phyloP scores from a whole-genome alignment of 2,797 vertebrate genomes.

The Epinephelus awoara region DNA sequence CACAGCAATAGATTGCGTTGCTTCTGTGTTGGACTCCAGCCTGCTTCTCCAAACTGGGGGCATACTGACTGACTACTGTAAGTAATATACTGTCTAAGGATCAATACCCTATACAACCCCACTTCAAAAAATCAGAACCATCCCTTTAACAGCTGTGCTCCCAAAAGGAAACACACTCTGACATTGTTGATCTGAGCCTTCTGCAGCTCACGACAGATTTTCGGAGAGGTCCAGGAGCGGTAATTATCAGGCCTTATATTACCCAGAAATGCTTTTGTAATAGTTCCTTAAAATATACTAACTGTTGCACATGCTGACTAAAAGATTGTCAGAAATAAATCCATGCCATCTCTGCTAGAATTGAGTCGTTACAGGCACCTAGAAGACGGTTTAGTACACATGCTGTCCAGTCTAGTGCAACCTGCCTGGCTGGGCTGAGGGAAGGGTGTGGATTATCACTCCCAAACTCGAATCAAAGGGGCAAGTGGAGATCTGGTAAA shows the following conservation, averaged over 20 bases:
- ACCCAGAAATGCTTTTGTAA: neutral
- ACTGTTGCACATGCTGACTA: constrained; percentile 26
- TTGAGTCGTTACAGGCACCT: constrained; percentile 14
- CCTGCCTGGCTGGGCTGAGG: constrained; percentile 15
- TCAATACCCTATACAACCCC: too few species aligned
- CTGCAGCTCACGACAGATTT: constrained; percentile 32
- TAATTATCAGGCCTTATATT: constrained; percentile 13
- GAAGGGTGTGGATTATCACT: constrained; percentile 33
- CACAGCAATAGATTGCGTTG: too few species aligned
- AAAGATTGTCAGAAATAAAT: constrained; percentile 48
- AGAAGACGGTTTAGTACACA: constrained; percentile 32
- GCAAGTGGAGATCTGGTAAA: constrained; percentile 35
- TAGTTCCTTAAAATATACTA: constrained; percentile 7
- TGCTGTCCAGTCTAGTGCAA: constrained; percentile 21
- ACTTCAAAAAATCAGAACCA: too few species aligned
- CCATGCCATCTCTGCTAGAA: constrained; percentile 26
- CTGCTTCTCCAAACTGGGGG: too few species aligned
- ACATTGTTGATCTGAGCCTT: constrained; percentile 30
- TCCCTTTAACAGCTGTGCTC: constrained; percentile 25
- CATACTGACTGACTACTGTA: too few species aligned
- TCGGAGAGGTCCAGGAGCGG: constrained; percentile 29
- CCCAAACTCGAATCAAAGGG: constrained; percentile 11
- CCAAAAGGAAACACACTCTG: constrained; percentile 20
- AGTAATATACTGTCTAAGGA: too few species aligned
- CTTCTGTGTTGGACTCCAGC: too few species aligned